phyloP scores from a whole-genome alignment of 2,888 invertebrate genomes.

The Tiliacea citrago region DNA sequence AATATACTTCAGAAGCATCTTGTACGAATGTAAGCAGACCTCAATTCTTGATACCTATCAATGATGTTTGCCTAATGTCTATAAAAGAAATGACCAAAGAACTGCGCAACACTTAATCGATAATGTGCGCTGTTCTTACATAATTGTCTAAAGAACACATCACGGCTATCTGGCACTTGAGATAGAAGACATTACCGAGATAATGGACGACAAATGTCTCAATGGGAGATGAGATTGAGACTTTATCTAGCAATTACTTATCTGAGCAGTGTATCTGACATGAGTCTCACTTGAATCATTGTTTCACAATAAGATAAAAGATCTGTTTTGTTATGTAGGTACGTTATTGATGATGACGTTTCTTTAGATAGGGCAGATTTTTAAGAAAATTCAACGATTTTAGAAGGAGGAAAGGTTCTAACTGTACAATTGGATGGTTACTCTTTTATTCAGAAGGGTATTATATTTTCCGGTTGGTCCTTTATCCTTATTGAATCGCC shows the following conservation, averaged over 20 bases:
- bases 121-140: slow-evolving; percentile 52
- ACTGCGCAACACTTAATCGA: slow-evolving; percentile 33
- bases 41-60: neutral
- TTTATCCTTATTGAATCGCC: neutral
- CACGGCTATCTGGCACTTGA: slow-evolving; percentile 63
- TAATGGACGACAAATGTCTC: slow-evolving; percentile 68
- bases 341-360: slow-evolving; percentile 1
- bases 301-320: slow-evolving; percentile 55
- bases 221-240: slow-evolving; percentile 67
- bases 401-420: neutral
- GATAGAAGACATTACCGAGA: slow-evolving; percentile 62
- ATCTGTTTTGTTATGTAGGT: slow-evolving; percentile 41
- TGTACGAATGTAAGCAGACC: neutral
- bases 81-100: neutral
- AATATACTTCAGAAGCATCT: neutral
- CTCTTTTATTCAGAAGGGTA: neutral
- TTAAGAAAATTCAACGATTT: neutral
- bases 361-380: neutral
- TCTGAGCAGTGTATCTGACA: slow-evolving; percentile 50
- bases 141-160: slow-evolving; percentile 63
- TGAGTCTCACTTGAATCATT: slow-evolving; percentile 48
- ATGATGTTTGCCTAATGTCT: neutral
- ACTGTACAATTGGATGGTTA: neutral
- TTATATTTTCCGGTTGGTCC: neutral
- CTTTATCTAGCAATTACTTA: slow-evolving; percentile 65